phyloP scores from a whole-genome alignment of 2,113 vertebrate genomes.

The Elephas maximus region DNA sequence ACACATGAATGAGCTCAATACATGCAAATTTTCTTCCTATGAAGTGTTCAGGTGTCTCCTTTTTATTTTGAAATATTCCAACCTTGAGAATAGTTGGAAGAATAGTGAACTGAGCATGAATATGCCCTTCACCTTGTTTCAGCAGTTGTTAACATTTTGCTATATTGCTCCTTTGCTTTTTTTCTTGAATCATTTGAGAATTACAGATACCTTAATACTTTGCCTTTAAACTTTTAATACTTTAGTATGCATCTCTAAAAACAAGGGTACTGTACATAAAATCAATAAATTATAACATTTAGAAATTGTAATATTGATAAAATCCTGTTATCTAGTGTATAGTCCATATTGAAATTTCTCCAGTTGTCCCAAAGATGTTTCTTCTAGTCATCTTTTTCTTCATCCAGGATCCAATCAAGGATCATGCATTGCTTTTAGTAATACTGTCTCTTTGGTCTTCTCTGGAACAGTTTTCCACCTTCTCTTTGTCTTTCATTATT shows the following conservation, averaged over 20 bases:
- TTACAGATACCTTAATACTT: not conserved
- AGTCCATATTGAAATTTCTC: not conserved
- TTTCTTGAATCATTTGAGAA: not conserved
- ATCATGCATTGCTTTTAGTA: not conserved
- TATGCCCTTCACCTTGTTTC: not conserved
- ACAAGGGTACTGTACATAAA: not conserved
- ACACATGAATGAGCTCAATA: rapidly evolving
- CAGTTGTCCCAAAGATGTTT: not conserved
- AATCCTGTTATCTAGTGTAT: not conserved
- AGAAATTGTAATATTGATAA: not conserved
- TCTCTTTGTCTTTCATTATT: not conserved
- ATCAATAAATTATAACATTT: not conserved
- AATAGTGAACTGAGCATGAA: rapidly evolving
- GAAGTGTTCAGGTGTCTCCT: not conserved
- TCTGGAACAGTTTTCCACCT: not conserved
- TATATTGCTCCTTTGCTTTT: not conserved
- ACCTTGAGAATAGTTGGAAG: not conserved
- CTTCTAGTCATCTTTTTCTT: not conserved
- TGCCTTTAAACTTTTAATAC: not conserved
- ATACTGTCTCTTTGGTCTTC: not conserved
- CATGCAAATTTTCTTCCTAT: not conserved
- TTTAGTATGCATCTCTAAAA: not conserved
- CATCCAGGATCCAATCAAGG: not conserved
- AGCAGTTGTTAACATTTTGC: not conserved
- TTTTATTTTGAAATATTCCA: not conserved